Conservation (phyloP, 2,888 invertebrate species). For the Acrocera orbiculus region DNA sequence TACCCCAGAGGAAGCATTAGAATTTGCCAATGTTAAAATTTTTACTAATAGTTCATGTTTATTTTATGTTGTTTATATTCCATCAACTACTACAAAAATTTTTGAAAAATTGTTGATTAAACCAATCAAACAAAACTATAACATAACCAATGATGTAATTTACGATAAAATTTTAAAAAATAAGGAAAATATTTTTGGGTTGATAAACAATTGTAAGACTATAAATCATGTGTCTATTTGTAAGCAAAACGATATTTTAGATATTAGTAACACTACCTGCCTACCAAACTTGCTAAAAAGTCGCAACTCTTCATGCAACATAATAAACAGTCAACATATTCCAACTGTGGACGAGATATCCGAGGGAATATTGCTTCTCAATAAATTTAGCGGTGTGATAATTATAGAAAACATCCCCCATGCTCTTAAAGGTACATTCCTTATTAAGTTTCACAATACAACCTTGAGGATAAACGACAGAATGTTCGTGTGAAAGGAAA, state of each 20-base stretch:
- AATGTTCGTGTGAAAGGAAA: slow-evolving; percentile 5
- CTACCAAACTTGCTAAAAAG: slow-evolving; percentile 11
- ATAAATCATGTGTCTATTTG: slow-evolving; percentile 9
- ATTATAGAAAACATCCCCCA: neutral
- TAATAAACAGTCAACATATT: slow-evolving; percentile 9
- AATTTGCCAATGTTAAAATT: slow-evolving; percentile 13
- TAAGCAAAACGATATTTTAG: slow-evolving; percentile 7
- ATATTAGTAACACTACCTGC: slow-evolving; percentile 9
- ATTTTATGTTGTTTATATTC: slow-evolving; percentile 12
- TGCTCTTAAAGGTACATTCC: slow-evolving; percentile 3
- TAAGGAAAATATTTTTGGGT: slow-evolving; percentile 8
- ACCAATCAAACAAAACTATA: slow-evolving; percentile 8
- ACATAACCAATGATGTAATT: slow-evolving; percentile 6
- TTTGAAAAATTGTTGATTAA: slow-evolving; percentile 10
- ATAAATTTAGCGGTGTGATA: slow-evolving; percentile 7
- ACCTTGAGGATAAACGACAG: slow-evolving; percentile 8
- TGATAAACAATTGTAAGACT: slow-evolving; percentile 8
- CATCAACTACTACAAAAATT: slow-evolving; percentile 8
- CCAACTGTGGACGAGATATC: slow-evolving; percentile 9
- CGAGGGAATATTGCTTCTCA: slow-evolving; percentile 10
- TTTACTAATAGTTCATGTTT: slow-evolving; percentile 9
- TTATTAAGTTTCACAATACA: slow-evolving; percentile 5
- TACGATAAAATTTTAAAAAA: slow-evolving; percentile 10
- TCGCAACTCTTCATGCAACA: slow-evolving; percentile 7
- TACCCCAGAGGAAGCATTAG: slow-evolving; percentile 12